Evolutionary conservation across 1,140 invertebrate species (phyloP), one percentile per base, ranked within the genome.

Genomic region (Himalopsyche phryganea): DNA sequence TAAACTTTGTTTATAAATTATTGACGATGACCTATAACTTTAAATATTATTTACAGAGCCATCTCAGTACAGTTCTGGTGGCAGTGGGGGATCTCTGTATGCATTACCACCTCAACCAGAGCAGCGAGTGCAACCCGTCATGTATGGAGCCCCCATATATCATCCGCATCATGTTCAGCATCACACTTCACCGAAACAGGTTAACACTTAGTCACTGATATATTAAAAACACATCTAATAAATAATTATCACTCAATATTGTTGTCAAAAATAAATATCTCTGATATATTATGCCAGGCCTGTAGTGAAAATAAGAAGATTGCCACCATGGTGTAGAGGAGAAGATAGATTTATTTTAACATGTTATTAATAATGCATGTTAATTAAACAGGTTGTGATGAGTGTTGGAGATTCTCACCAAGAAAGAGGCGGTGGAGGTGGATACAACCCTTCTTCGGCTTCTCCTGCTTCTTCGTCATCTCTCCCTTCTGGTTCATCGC

Each of bases 41-140:
- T 32, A 48, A 5, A 3, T 6, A 41, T 7, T 14, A 45, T 14
- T 63, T 60, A 17, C 64, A 73, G 72, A 74, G 53, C 63, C 72
- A 0, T 69, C 71, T 3, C 73, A 75, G 51, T 76, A 77, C 65
- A 68, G 67, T 1, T 69, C 71, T 0, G 68, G 66, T 38, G 69
- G 71, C 18, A 69, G 71, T 32, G 61, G 54, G 19, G 68, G 68
- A 0, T 65, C 69, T 0, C 72, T 72, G 61, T 77, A 77, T 66
- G 67, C 70, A 69, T 70, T 70, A 7, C 52, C 76, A 68, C 71
- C 72, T 2, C 55, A 59, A 2, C 68, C 68, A 5, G 73, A 74
- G 7, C 72, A 75, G 54, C 65, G 73, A 0, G 69, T 72, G 6
- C 71, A 72, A 0, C 70, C 73, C 0, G 51, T 77, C 23, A 48